Base-by-base conservation (phyloP, 1,140 invertebrate species). In the Bicyclus anynana region DNA sequence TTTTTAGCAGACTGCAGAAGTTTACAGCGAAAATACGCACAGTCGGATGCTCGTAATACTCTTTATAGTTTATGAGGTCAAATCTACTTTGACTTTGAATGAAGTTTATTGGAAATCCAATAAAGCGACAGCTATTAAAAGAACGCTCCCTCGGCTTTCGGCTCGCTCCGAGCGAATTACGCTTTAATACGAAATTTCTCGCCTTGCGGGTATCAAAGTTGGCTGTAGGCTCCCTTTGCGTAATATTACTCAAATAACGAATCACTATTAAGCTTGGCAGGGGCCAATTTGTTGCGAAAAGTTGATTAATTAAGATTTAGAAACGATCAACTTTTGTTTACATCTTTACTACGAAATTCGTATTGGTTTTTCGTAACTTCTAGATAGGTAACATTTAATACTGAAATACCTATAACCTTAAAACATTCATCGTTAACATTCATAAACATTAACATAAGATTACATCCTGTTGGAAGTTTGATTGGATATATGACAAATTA, bases 61-160 rank as follows among this genome's bases (percentile, higher is more conserved):
- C n/a, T 33, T 12, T 10, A 33, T 7, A 16, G 14, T 38, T 38
- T 16, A 38, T 38, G 37, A 38, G 37, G 37, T 38, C 37, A 14
- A 17, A 16, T 38, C 5, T 16, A 38, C 16, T 38, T 38, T 17
- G 13, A 14, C 16, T 38, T 38, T 16, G 13, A 38, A 16, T 38
- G 37, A 38, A 38, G 37, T 38, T 38, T 38, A 38, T 38, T 38
- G 37, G 13, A 38, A 38, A 38, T 38, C 37, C 37, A 38, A 38
- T 38, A 38, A 38, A 38, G 37, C 37, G 37, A 38, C 37, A 38
- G 37, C 37, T 38, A 38, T 38, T 38, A 38, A 38, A 38, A 38
- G 37, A 38, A 38, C 37, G 13, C 37, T 38, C 37, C 29, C 29
- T 33, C 29, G 29, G 37, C 37, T 38, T 38, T 16, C 37, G 37